Base-by-base conservation (phyloP, 1,140 invertebrate species). In the Melitaea cinxia region DNA sequence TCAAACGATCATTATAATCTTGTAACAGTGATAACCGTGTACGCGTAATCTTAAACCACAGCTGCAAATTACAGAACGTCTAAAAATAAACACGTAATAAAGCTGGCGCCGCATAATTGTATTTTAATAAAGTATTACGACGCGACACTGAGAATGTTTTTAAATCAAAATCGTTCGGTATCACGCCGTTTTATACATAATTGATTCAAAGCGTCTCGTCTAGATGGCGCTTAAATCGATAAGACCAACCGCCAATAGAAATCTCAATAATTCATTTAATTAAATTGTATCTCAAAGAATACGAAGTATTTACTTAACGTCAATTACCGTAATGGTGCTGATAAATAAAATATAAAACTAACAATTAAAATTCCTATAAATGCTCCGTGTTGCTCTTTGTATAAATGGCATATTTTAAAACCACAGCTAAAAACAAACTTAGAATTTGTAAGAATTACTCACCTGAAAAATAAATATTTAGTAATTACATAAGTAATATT, bases 21-120 rank as follows among this genome's bases (percentile, higher is more conserved):
- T 57, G 30, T 57, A 54, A 50, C 47, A 2, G 14, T 15, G 39
- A 45, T 45, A 53, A 24, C 19, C 45, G 23, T 33, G 9, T 55
- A 33, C 56, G 26, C 30, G 39, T 58, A 58, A 58, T 49, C 14
- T 26, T 47, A 33, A 58, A 47, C 26, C 56, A 19, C 56, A 49
- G 26, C 49, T 52, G 56, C 56, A 65, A 65, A 68, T 68, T 65
- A 65, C 59, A 24, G 33, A 53, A 50, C 47, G 47, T 30, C 59
- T 61, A 61, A 61, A 61, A 61, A 61, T 61, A 61, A 61, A 61
- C 64, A 24, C 35, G 62, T 70, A 60, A 70, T 68, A 72, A 73
- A 53, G 64, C 59, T 58, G 78, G 78, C 78, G 78, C 78, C 78
- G 71, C 69, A 77, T 81, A 81, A 78, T 78, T 73, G 72, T 72